Percentiles rank a stretch among this genome's conserved stretches.
Conservation (phyloP, 2,113 vertebrate genomes). For the Etheostoma spectabile region DNA sequence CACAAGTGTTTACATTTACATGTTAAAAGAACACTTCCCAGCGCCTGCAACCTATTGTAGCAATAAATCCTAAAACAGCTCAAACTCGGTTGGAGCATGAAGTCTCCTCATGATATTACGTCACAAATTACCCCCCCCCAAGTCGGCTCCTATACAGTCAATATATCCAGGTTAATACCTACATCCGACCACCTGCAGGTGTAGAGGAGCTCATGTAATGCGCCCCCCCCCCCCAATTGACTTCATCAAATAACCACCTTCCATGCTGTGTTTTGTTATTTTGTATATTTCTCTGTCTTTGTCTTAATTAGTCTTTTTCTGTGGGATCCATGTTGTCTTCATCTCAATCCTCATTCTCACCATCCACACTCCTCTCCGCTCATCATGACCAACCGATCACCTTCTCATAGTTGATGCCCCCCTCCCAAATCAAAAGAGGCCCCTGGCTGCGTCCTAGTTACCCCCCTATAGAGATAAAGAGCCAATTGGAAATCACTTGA, state of each 20-base stretch:
- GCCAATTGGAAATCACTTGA: conserved; percentile 85
- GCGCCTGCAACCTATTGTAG: no score
- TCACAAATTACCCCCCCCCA: no score
- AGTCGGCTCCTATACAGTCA: no score
- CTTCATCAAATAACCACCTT: background rate
- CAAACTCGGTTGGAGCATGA: no score
- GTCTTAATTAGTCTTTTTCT: background rate
- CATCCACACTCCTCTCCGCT: background rate
- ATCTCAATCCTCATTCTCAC: background rate
- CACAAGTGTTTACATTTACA: no score
- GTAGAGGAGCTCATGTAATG: conserved; percentile 66
- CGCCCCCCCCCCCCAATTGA: conserved; percentile 50
- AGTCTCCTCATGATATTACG: no score
- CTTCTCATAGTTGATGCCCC: conserved; percentile 30
- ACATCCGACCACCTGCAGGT: conserved; percentile 48
- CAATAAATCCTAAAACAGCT: no score
- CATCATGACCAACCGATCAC: conserved; percentile 30
- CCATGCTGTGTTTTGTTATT: conserved; percentile 1
- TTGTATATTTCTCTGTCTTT: background rate
- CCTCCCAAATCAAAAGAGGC: conserved; percentile 43
- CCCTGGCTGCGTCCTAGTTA: conserved; percentile 83
- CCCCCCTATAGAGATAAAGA: conserved; percentile 81
- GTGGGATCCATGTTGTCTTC: conserved; percentile 1
- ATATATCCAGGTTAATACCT: background rate
- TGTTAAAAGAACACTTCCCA: no score